These are phyloP conservation scores for Saimiri boliviensis DNA, from an alignment of 2,113 vertebrate species.

Conservation along the genomic window DNA sequence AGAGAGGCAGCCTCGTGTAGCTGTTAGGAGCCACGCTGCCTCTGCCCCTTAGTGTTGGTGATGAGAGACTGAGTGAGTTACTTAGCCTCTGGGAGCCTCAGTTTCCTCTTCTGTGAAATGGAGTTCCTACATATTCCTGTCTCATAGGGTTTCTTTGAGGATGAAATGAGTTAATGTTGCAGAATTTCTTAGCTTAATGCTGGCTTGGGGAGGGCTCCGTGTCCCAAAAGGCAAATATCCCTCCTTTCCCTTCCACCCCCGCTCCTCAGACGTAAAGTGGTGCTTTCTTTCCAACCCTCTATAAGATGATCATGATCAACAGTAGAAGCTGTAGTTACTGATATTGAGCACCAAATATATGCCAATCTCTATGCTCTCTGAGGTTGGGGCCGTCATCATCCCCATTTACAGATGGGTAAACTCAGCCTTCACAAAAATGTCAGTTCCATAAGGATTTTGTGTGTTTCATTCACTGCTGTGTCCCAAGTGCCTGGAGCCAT, in stretches of 20 bases:
- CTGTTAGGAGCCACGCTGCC: rapidly evolving
- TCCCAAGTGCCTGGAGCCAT: neutral
- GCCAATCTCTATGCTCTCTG: neutral
- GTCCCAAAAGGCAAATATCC: no score
- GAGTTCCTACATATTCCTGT: neutral
- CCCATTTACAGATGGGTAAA: neutral
- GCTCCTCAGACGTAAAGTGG: rapidly evolving
- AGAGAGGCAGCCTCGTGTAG: neutral
- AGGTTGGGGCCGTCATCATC: neutral
- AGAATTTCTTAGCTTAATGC: no score
- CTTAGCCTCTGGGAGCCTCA: neutral
- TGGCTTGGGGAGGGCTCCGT: rapidly evolving
- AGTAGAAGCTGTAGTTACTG: neutral
- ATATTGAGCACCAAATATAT: rapidly evolving
- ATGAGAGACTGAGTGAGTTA: neutral
- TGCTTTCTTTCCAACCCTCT: neutral
- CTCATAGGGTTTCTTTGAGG: neutral
- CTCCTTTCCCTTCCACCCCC: neutral
- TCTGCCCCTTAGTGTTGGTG: neutral
- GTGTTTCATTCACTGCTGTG: neutral
- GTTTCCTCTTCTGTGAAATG: neutral
- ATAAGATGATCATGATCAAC: neutral
- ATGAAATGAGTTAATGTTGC: neutral
- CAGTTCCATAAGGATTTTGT: neutral
- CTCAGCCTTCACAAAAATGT: neutral